phyloP scores from a whole-genome alignment of 2,888 invertebrate genomes.

The Diaphora mendica region DNA sequence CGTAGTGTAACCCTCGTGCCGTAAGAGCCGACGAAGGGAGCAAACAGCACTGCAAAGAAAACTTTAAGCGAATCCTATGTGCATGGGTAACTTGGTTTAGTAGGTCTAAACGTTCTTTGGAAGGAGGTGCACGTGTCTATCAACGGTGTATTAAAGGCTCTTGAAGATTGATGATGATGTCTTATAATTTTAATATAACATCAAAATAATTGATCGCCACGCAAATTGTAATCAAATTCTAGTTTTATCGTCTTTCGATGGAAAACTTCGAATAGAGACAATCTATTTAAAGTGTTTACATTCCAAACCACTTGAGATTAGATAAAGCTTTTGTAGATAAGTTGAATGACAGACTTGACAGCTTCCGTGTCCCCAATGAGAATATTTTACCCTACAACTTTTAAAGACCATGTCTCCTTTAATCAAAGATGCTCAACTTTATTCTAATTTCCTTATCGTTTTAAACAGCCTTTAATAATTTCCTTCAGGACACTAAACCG shows the following conservation, averaged over 20 bases:
- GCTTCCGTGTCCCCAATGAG: background rate
- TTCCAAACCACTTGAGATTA: constrained; percentile 39
- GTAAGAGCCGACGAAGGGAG: too few relatives aligned
- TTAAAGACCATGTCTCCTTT: background rate
- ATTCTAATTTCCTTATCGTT: background rate
- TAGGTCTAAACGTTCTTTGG: too few relatives aligned
- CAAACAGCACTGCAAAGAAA: too few relatives aligned
- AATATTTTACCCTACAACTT: background rate
- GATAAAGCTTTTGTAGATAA: constrained; percentile 38
- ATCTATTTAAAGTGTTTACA: constrained; percentile 42
- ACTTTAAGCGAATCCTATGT: too few relatives aligned
- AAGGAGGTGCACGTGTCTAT: too few relatives aligned
- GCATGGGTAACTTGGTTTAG: too few relatives aligned
- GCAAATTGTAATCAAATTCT: too few relatives aligned
- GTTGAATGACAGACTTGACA: constrained; percentile 22
- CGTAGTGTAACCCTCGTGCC: too few relatives aligned
- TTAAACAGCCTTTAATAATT: too few relatives aligned
- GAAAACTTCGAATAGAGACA: constrained; percentile 29
- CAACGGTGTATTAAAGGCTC: too few relatives aligned
- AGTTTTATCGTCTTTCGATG: constrained; percentile 7
- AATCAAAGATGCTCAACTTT: background rate
- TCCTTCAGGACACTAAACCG: too few relatives aligned
- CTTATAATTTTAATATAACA: background rate
- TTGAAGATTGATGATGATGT: too few relatives aligned
- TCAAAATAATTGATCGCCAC: background rate